Evolutionary conservation across 2,888 invertebrate species (phyloP).

Genomic region (Eupithecia dodoneata): DNA sequence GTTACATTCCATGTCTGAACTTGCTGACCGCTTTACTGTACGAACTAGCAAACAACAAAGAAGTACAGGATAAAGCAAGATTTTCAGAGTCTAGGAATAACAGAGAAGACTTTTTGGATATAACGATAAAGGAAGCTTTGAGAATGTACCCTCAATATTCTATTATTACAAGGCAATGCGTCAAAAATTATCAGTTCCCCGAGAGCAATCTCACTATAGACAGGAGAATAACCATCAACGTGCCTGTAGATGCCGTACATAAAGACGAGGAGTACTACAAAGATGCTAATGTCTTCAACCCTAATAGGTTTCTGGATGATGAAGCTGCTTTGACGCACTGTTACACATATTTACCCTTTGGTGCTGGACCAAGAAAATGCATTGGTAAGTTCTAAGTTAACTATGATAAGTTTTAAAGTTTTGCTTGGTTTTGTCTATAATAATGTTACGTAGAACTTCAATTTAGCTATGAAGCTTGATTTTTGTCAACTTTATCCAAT

Average conservation of each 20-base stretch:
- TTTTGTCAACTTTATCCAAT: background rate
- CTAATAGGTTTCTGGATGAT: conserved; percentile 68
- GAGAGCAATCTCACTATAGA: conserved; percentile 68
- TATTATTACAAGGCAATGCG: conserved; percentile 69
- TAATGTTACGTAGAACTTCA: background rate
- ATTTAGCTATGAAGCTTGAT: background rate
- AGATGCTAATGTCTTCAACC: conserved; percentile 65
- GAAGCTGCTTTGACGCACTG: conserved; percentile 55
- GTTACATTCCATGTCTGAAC: conserved; percentile 71
- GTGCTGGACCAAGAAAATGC: conserved; percentile 77
- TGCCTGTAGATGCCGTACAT: conserved; percentile 73
- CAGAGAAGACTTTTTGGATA: conserved; percentile 64
- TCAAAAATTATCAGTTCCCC: conserved; percentile 66
- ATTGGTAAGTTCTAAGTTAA: conserved; percentile 73
- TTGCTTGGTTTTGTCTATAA: background rate
- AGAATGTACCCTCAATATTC: conserved; percentile 75
- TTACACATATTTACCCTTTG: conserved; percentile 72
- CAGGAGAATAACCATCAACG: conserved; percentile 66
- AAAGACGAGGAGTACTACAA: conserved; percentile 65
- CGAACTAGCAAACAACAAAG: conserved; percentile 65
- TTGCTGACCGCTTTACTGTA: conserved; percentile 66
- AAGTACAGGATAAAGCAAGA: conserved; percentile 65
- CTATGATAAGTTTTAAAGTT: background rate
- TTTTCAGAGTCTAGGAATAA: conserved; percentile 53
- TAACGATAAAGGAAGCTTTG: conserved; percentile 71